Conservation (phyloP, 2,113 vertebrate genomes). For the Neomonachus schauinslandi region DNA sequence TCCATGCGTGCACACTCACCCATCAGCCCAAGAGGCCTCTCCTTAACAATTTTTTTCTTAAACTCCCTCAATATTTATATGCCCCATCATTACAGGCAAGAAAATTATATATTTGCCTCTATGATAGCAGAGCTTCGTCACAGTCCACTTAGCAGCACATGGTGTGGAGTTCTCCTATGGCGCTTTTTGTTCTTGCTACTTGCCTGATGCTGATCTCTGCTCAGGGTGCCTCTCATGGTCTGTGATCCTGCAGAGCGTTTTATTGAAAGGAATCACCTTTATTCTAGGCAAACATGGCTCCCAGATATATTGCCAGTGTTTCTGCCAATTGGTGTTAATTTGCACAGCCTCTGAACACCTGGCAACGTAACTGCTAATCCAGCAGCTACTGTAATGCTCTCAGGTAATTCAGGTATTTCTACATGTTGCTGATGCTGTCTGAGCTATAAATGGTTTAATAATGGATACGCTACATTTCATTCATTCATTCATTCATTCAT, state of each 20-base stretch:
- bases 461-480: no score
- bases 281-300: constrained; percentile 27
- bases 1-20: rapidly evolving
- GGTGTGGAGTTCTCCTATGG: background rate
- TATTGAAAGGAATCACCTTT: constrained; percentile 49
- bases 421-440: background rate
- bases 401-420: constrained; percentile 39
- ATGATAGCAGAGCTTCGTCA: background rate
- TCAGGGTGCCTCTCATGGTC: background rate
- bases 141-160: background rate
- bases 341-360: constrained; percentile 51
- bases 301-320: constrained; percentile 16
- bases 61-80: background rate
- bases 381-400: background rate
- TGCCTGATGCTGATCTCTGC: constrained; percentile 14
- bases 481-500: background rate
- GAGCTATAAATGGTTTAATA: background rate
- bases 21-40: background rate
- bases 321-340: constrained; percentile 42
- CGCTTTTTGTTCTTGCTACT: background rate
- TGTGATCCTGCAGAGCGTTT: background rate
- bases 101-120: background rate
- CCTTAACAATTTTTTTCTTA: background rate
- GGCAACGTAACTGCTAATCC: constrained; percentile 55
- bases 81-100: background rate